Percentiles rank a stretch among this genome's conserved stretches.
Evolutionary conservation across 2,888 invertebrate genomes (phyloP).

Genomic region (Leptura quadrifasciata): DNA sequence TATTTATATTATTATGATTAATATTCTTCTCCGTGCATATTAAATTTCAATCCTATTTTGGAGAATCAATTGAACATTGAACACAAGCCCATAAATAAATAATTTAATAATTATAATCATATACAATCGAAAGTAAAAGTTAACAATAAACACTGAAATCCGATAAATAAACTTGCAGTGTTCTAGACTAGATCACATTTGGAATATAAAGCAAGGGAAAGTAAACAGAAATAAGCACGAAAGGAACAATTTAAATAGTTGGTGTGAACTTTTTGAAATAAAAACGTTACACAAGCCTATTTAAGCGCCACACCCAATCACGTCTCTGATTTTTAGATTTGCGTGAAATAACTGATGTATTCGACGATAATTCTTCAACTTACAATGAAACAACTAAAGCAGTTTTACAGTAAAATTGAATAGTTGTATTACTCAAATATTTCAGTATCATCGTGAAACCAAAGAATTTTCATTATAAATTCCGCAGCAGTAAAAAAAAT

Average conservation of each 20-base stretch:
- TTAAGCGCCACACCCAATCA: conserved; percentile 38
- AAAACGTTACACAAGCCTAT: conserved; percentile 31
- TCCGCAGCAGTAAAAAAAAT: too few species aligned
- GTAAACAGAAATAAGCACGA: conserved; percentile 28
- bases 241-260: conserved; percentile 18
- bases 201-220: conserved; percentile 40
- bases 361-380: background rate
- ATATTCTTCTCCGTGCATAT: background rate
- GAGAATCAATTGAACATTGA: background rate
- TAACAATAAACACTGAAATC: conserved; percentile 1
- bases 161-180: conserved; percentile 13
- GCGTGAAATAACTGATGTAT: background rate
- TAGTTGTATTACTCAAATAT: too few species aligned
- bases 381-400: background rate
- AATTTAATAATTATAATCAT: background rate
- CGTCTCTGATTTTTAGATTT: conserved; percentile 15
- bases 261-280: conserved; percentile 34
- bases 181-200: conserved; percentile 22
- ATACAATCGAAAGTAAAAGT: conserved; percentile 22
- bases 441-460: too few species aligned
- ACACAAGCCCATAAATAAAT: background rate
- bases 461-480: too few species aligned
- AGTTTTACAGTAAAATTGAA: too few species aligned
- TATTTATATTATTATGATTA: conserved; percentile 8
- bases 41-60: conserved; percentile 12